Evolutionary conservation across 2,797 vertebrate species (phyloP).

Genomic region (Presbytis comata): DNA sequence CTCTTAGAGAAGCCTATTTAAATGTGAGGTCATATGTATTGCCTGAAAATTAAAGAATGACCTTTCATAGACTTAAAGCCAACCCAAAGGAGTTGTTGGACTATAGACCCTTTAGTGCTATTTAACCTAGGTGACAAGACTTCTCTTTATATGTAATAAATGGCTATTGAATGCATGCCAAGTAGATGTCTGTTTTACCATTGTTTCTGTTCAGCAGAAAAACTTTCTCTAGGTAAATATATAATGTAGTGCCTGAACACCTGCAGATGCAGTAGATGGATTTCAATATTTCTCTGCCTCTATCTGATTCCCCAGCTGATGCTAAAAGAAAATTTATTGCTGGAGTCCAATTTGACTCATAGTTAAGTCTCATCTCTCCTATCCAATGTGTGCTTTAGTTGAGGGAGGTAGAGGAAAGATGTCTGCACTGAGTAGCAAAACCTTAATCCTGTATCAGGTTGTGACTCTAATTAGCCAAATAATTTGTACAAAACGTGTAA

Average conservation of each 20-base stretch:
- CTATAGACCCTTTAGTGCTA: not conserved
- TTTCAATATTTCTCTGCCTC: not conserved
- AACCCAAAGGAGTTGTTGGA: not conserved
- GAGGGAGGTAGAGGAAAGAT: not conserved
- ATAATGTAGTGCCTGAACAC: not conserved
- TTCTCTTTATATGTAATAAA: not conserved
- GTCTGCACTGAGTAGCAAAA: not conserved
- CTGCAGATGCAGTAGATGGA: not conserved
- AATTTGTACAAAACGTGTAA: not conserved
- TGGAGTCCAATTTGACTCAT: not conserved
- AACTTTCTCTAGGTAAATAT: not conserved
- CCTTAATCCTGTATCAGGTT: not conserved
- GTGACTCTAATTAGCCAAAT: not conserved
- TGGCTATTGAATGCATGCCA: constrained; percentile 33
- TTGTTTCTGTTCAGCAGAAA: constrained; percentile 40
- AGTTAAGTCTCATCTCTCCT: not conserved
- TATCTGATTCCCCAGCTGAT: not conserved
- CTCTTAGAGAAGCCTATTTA: not conserved
- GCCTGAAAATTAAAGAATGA: constrained; percentile 2
- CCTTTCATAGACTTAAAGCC: not conserved
- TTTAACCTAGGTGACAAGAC: constrained; percentile 5
- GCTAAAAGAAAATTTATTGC: constrained; percentile 7
- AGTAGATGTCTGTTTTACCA: not conserved
- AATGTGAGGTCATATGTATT: not conserved
- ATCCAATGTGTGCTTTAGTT: not conserved